These are phyloP conservation scores for Venustaconcha ellipsiformis DNA, from an alignment of 1,140 invertebrate species.

Conservation along the genomic window DNA sequence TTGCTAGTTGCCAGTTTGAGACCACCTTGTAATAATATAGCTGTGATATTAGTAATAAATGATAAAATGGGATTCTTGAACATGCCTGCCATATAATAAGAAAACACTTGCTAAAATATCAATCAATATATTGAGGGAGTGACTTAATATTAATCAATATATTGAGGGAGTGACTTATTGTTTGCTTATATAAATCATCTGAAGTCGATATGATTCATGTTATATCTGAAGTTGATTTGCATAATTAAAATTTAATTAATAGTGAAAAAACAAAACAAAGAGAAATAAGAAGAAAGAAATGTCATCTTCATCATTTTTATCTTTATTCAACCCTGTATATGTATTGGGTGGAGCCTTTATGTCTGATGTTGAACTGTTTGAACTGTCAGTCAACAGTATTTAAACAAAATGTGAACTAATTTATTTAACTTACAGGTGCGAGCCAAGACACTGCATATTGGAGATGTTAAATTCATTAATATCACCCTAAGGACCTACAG, in stretches of 20 bases:
- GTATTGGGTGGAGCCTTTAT: neutral
- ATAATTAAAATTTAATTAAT: neutral
- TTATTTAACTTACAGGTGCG: conserved; percentile 33
- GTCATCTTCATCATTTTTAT: neutral
- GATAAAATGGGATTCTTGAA: too few relatives aligned
- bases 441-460: conserved; percentile 39
- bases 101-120: neutral
- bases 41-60: too few relatives aligned
- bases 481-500: conserved; percentile 39
- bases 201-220: too few relatives aligned
- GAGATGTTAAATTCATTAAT: neutral
- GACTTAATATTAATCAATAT: too few relatives aligned
- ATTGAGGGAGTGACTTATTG: too few relatives aligned
- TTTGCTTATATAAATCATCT: too few relatives aligned
- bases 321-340: neutral
- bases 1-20: neutral
- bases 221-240: too few relatives aligned
- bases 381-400: neutral
- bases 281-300: neutral
- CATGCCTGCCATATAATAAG: too few relatives aligned
- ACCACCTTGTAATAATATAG: neutral
- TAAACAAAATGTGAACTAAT: neutral
- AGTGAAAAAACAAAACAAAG: neutral
- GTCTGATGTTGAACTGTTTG: conserved; percentile 1
- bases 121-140: too few relatives aligned